A percentile compares a stretch with the other conserved stretches of the same genome.
Evolutionary conservation across 2,797 vertebrate species (phyloP).

Genomic region (Macropus fuliginosus): DNA sequence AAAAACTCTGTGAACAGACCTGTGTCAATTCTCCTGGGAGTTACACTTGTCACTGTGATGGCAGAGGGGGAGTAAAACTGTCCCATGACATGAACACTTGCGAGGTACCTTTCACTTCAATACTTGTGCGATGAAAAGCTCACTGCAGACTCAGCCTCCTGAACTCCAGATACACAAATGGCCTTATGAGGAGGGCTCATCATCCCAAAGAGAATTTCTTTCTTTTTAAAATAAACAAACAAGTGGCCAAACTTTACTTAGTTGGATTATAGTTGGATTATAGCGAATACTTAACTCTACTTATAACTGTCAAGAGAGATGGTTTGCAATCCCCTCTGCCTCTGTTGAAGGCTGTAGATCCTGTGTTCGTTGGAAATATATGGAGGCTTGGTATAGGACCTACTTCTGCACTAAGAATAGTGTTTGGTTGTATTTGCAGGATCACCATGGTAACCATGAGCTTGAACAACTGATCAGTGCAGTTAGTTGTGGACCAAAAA

Average conservation of each 20-base stretch:
- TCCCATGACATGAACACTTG: conserved; percentile 91
- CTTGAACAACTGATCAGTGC: neutral
- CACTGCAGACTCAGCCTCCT: neutral
- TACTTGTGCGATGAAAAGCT: conserved; percentile 24
- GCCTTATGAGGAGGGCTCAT: neutral
- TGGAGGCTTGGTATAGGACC: neutral
- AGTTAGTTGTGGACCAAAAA: neutral
- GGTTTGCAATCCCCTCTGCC: neutral
- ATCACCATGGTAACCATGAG: neutral
- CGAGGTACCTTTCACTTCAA: conserved; percentile 87
- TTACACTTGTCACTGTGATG: conserved; percentile 96
- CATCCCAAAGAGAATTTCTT: neutral
- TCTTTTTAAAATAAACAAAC: neutral
- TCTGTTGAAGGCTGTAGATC: neutral
- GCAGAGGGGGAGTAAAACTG: conserved; percentile 93
- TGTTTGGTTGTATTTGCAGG: conserved; percentile 18
- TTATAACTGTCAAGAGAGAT: neutral
- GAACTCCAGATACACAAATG: neutral
- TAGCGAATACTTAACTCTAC: neutral
- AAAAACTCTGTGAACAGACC: conserved; percentile 90
- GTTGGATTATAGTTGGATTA: neutral
- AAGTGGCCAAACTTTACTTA: neutral
- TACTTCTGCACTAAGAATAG: accelerated
- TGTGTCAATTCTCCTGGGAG: conserved; percentile 94
- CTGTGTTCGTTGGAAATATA: neutral